A percentile compares a stretch with the other conserved stretches of the same genome.
Conservation (phyloP, 2,888 invertebrate species). For the Parnassius mnemosyne region DNA sequence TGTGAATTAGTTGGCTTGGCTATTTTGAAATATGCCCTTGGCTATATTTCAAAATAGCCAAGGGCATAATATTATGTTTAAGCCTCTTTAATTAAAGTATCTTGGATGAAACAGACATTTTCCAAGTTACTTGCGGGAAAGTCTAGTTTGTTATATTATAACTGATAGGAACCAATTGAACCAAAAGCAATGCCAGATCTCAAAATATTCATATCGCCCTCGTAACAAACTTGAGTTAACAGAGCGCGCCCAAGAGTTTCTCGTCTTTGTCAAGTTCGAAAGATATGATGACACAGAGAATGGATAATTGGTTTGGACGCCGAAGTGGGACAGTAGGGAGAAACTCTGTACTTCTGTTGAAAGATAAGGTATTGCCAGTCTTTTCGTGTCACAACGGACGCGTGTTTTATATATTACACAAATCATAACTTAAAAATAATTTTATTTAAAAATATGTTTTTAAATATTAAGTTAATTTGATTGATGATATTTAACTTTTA, state of each 20-base stretch:
- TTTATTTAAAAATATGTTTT: no score
- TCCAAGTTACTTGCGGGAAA: neutral
- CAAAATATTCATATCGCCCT: conserved; percentile 21
- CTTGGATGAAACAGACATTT: no score
- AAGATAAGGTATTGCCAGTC: neutral
- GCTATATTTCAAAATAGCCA: no score
- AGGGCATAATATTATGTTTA: no score
- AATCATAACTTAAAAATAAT: no score
- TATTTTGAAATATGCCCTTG: no score
- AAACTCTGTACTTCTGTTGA: neutral
- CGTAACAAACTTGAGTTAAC: conserved; percentile 11
- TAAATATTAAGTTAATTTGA: no score
- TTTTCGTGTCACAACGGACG: no score
- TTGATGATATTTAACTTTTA: no score
- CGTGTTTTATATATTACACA: no score
- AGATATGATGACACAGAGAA: conserved; percentile 14
- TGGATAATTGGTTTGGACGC: conserved; percentile 17
- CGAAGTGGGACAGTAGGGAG: conserved; percentile 10
- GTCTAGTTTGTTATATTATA: neutral
- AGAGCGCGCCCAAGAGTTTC: conserved; percentile 6
- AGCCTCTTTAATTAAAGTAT: no score
- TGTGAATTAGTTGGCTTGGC: no score
- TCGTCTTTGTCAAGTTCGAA: conserved; percentile 15
- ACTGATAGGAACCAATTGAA: conserved; percentile 2
- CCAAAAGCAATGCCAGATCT: conserved; percentile 5